Conservation (phyloP, 2,113 vertebrate genomes). For the Mastomys natalensis region DNA sequence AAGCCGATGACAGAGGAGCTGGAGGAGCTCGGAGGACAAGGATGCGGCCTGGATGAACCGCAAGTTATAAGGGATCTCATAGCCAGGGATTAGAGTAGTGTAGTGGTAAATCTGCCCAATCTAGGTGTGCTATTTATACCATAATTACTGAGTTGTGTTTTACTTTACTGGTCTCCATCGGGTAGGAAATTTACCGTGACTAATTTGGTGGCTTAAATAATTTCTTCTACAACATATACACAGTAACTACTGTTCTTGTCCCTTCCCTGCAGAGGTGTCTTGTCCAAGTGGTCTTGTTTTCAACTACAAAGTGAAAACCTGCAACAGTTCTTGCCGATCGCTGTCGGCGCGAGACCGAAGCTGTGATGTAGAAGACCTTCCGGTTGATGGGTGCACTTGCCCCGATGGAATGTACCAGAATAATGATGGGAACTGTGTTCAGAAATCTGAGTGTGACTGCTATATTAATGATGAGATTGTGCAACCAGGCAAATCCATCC, state of each 20-base stretch:
- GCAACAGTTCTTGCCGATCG: conserved; percentile 80
- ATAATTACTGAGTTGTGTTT: too few relatives aligned
- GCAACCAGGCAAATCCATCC: conserved; percentile 65
- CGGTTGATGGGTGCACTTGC: conserved; percentile 79
- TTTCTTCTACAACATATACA: too few relatives aligned
- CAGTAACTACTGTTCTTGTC: not conserved
- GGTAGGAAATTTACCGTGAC: too few relatives aligned
- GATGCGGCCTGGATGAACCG: too few relatives aligned
- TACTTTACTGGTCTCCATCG: too few relatives aligned
- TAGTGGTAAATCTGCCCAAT: too few relatives aligned
- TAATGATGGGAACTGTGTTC: conserved; percentile 75
- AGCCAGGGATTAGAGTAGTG: too few relatives aligned
- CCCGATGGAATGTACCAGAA: conserved; percentile 76
- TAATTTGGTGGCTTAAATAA: too few relatives aligned
- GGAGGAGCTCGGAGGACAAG: too few relatives aligned
- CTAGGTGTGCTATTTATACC: too few relatives aligned
- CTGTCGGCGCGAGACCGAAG: conserved; percentile 74
- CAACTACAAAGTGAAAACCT: conserved; percentile 77
- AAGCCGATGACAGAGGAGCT: too few relatives aligned
- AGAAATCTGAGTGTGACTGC: conserved; percentile 78
- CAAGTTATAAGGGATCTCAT: too few relatives aligned
- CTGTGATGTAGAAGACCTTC: conserved; percentile 77
- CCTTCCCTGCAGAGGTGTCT: conserved; percentile 69
- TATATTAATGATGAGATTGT: conserved; percentile 70
- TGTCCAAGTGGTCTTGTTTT: conserved; percentile 81